A percentile compares a stretch with the other conserved stretches of the same genome.
Conservation (phyloP, 64 coral and sea anemone genomes). For the Catalaphyllia jardinei region DNA sequence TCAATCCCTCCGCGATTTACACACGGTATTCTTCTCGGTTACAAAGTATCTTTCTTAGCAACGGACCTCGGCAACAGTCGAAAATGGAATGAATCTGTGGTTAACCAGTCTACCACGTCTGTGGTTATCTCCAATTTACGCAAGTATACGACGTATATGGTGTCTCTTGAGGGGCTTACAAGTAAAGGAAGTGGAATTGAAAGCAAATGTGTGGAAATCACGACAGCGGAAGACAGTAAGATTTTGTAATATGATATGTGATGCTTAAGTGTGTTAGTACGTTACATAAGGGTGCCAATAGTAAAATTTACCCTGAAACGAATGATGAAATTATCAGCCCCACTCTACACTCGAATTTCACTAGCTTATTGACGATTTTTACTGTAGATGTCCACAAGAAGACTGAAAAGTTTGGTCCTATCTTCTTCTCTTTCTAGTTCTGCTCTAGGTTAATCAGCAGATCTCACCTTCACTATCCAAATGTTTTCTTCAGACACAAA, state of each 20-base stretch:
- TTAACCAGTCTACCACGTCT: conserved; percentile 27
- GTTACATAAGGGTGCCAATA: too few species aligned
- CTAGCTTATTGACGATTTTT: too few species aligned
- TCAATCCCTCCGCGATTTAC: conserved; percentile 46
- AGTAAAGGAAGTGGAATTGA: conserved; percentile 40
- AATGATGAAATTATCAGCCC: too few species aligned
- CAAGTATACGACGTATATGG: conserved; percentile 66
- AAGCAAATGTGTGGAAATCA: conserved; percentile 30
- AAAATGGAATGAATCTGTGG: conserved; percentile 5
- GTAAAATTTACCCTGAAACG: too few species aligned
- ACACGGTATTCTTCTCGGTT: conserved; percentile 74
- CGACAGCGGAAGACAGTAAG: conserved; percentile 64
- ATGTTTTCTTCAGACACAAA: too few species aligned
- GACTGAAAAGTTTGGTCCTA: too few species aligned
- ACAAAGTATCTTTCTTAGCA: conserved; percentile 52
- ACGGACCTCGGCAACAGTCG: not conserved
- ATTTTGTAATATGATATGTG: not conserved
- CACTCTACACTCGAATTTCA: too few species aligned
- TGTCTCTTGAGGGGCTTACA: conserved; percentile 47
- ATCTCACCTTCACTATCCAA: too few species aligned
- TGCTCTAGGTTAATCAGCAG: too few species aligned
- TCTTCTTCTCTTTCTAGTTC: too few species aligned
- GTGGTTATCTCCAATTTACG: conserved; percentile 38
- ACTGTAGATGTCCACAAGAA: too few species aligned
- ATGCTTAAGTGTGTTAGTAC: too few species aligned